phyloP scores from a whole-genome alignment of 2,113 vertebrate species.

The Planiliza haematocheilus region DNA sequence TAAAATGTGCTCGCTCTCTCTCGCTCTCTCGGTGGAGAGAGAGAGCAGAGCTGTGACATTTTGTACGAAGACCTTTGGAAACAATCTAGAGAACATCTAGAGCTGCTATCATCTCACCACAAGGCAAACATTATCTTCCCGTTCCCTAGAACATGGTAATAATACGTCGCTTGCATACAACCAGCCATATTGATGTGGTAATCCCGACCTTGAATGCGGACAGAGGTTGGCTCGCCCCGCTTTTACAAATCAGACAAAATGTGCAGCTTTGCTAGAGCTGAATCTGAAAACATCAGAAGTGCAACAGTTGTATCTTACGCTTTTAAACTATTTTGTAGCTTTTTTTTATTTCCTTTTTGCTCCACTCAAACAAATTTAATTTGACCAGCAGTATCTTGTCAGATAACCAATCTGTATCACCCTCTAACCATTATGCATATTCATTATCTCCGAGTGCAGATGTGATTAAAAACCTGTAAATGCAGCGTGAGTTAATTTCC shows the following conservation, averaged over 20 bases:
- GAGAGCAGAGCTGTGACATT: conserved; percentile 29
- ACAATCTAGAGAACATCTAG: conserved; percentile 46
- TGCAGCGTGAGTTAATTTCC: conserved; percentile 77
- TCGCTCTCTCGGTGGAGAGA: conserved; percentile 17
- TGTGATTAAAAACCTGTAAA: conserved; percentile 83
- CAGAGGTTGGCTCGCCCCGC: conserved; percentile 10
- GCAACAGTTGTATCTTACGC: conserved; percentile 15
- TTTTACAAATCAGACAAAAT: conserved; percentile 45
- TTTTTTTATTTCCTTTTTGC: background rate
- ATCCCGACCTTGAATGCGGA: conserved; percentile 64
- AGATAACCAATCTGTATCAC: conserved; percentile 64
- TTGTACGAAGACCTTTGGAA: conserved; percentile 47
- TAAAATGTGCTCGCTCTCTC: conserved; percentile 17
- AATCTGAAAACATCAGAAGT: conserved; percentile 35
- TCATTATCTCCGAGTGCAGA: conserved; percentile 76
- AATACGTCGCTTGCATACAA: conserved; percentile 45
- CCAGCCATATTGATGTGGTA: conserved; percentile 37
- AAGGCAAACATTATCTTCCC: conserved; percentile 30
- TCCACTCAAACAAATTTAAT: conserved; percentile 51
- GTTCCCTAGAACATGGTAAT: conserved; percentile 37
- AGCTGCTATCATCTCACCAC: conserved; percentile 34
- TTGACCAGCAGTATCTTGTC: conserved; percentile 52
- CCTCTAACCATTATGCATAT: conserved; percentile 77
- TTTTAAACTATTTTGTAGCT: background rate
- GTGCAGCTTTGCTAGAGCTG: conserved; percentile 25